Conservation (phyloP, 92 coral and sea anemone genomes). For the Epizoanthus ramosus region DNA sequence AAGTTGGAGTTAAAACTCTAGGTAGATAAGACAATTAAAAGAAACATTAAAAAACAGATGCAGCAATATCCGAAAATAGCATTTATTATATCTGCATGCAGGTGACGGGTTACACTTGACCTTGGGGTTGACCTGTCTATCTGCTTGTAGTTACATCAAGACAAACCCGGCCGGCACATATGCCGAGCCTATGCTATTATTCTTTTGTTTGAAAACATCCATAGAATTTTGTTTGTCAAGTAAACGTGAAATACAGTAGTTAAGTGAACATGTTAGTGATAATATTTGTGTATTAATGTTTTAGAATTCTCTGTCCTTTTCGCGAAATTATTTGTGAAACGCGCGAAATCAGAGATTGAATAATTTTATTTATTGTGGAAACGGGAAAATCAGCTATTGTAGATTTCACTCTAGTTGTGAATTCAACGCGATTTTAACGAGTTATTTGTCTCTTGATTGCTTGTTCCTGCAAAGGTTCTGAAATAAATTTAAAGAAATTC, state of each 20-base stretch:
- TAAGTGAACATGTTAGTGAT: constrained; percentile 22
- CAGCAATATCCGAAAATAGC: too few species aligned
- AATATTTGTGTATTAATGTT: constrained; percentile 23
- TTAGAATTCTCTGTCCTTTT: constrained; percentile 25
- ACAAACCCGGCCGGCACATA: constrained; percentile 30
- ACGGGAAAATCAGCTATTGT: too few species aligned
- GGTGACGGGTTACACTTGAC: too few species aligned
- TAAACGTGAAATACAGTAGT: constrained; percentile 27
- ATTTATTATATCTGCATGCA: too few species aligned
- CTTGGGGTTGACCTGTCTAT: constrained; percentile 31
- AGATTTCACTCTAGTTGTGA: background rate
- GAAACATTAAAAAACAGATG: too few species aligned
- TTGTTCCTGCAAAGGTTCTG: background rate
- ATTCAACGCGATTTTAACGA: background rate
- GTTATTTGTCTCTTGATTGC: background rate
- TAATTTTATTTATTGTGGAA: too few species aligned
- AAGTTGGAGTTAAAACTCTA: too few species aligned
- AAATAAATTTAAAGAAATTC: too few species aligned
- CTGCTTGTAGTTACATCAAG: constrained; percentile 24
- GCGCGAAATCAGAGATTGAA: too few species aligned
- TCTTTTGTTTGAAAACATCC: constrained; percentile 28
- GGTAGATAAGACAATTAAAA: too few species aligned
- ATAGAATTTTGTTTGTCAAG: constrained; percentile 26
- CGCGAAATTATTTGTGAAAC: constrained; percentile 28
- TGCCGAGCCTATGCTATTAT: constrained; percentile 29